Evolutionary conservation across 2,113 vertebrate species (phyloP).

Genomic region (Thamnophis sirtalis): DNA sequence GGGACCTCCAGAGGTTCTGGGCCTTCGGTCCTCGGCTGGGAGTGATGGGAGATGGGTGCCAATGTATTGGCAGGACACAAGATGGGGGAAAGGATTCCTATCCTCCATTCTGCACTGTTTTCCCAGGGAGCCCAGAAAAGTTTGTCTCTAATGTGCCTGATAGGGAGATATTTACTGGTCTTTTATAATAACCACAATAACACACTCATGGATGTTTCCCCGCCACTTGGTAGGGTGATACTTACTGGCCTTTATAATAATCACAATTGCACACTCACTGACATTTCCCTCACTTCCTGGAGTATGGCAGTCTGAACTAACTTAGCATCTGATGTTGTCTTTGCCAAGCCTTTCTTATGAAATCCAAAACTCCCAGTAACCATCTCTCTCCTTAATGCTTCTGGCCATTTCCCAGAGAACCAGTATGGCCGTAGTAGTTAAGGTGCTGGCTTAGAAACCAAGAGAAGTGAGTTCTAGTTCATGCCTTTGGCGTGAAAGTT

Average conservation of each 20-base stretch:
- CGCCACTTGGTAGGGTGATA: background rate
- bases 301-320: background rate
- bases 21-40: background rate
- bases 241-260: too few species aligned
- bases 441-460: background rate
- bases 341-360: background rate
- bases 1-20: background rate
- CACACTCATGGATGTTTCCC: background rate
- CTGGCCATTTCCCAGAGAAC: background rate
- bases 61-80: background rate
- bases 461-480: background rate
- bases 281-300: background rate
- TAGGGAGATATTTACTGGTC: background rate
- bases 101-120: background rate
- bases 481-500: background rate
- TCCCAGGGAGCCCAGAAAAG: background rate
- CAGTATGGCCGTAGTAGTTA: background rate
- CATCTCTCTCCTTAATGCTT: background rate
- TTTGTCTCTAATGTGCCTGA: background rate
- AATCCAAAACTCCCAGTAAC: background rate
- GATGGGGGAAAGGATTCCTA: background rate
- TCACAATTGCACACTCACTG: rapidly evolving
- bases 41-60: background rate
- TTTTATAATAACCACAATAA: too few species aligned
- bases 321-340: background rate